Evolutionary conservation across 2,797 vertebrate species (phyloP).

Genomic region (Acrocephalus scirpaceus): DNA sequence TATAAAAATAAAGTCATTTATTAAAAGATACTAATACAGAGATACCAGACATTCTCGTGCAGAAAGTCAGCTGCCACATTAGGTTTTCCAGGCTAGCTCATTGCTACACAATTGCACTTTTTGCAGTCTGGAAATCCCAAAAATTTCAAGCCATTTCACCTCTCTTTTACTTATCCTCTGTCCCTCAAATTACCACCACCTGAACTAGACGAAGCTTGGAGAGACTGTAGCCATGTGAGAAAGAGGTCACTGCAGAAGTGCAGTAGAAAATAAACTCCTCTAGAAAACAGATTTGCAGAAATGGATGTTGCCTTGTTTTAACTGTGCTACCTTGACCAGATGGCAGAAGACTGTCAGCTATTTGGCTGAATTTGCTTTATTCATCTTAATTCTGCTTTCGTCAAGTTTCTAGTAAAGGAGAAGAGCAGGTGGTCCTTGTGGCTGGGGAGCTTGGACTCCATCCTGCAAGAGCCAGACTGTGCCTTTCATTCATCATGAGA

Average conservation of each 20-base stretch:
- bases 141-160: not conserved
- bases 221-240: rapidly evolving
- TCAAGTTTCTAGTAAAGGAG: not conserved
- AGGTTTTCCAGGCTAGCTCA: not conserved
- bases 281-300: not conserved
- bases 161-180: not conserved
- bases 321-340: not conserved
- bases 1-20: not conserved
- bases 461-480: constrained; percentile 9
- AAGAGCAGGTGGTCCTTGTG: constrained; percentile 31
- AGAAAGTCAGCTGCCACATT: not conserved
- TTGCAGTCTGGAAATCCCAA: not conserved
- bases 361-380: not conserved
- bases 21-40: not conserved
- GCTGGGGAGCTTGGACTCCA: constrained; percentile 21
- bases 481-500: constrained; percentile 23
- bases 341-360: not conserved
- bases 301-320: not conserved
- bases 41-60: not conserved
- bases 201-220: not conserved
- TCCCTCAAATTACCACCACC: not conserved
- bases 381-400: not conserved
- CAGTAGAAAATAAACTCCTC: not conserved
- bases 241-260: not conserved
- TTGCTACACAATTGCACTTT: not conserved